These are phyloP conservation scores for Picathartes gymnocephalus DNA, from an alignment of 2,113 vertebrate species.

Conservation along the genomic window DNA sequence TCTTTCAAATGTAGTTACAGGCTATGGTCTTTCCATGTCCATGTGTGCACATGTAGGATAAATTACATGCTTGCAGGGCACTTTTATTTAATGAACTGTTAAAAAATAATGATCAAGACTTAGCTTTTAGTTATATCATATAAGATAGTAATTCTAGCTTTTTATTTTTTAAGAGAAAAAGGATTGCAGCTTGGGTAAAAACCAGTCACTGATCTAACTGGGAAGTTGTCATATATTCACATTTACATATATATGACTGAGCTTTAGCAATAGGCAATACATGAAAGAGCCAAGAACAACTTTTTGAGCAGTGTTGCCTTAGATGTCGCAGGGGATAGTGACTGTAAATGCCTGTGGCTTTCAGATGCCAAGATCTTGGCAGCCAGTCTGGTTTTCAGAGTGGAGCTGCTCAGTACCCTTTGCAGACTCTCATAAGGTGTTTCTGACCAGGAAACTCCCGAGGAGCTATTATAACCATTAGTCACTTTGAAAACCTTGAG, in stretches of 20 bases:
- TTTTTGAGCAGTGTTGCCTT: not conserved
- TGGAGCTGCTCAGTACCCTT: not conserved
- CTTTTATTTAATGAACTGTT: not conserved
- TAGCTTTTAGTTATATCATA: not conserved
- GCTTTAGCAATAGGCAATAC: not conserved
- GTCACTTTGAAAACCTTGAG: not conserved
- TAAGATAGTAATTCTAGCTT: not conserved
- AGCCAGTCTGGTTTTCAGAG: not conserved
- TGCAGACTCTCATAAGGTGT: not conserved
- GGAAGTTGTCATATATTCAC: not conserved
- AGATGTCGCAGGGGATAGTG: not conserved
- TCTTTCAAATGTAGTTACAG: not conserved
- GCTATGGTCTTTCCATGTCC: not conserved
- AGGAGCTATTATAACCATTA: not conserved
- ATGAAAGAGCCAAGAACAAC: not conserved
- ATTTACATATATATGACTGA: not conserved
- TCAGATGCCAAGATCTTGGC: not conserved
- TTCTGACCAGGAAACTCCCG: not conserved
- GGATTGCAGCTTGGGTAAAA: not conserved
- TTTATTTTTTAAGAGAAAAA: not conserved
- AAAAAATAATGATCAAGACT: not conserved
- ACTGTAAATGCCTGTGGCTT: not conserved
- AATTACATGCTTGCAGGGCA: not conserved
- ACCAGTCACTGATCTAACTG: not conserved
- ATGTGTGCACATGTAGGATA: not conserved